Percentiles rank a stretch among this genome's conserved stretches.
These are phyloP conservation scores for Odocoileus virginianus DNA, from an alignment of 2,113 vertebrate genomes.

Conservation along the genomic window DNA sequence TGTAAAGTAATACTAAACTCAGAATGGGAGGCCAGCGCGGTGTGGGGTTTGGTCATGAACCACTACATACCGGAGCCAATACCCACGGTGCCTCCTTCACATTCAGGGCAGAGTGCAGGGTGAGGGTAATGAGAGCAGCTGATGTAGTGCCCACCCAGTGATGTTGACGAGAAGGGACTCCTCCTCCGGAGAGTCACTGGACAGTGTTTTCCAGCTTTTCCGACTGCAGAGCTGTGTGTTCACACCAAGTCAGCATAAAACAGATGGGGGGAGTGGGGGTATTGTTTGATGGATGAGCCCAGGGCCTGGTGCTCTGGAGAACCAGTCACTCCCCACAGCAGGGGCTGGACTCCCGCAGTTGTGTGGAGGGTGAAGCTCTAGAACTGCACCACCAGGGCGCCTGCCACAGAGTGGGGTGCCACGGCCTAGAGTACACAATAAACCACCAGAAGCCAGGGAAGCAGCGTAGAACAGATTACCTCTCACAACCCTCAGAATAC, in stretches of 20 bases:
- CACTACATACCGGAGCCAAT: accelerated
- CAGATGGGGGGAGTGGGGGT: not conserved
- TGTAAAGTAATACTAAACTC: not conserved
- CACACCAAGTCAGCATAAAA: not conserved
- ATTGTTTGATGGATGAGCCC: not conserved
- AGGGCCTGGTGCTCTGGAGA: not conserved
- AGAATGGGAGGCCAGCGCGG: accelerated
- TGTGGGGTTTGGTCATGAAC: not conserved
- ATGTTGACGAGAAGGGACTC: not conserved
- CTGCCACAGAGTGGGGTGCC: not conserved
- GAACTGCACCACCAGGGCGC: not conserved
- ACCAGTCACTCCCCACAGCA: not conserved
- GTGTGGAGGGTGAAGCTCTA: not conserved
- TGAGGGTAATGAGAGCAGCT: not conserved
- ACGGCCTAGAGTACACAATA: not conserved
- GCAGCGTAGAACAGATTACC: not conserved
- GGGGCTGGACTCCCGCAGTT: not conserved
- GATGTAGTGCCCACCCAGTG: not conserved
- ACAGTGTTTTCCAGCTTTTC: not conserved
- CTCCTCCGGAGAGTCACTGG: not conserved
- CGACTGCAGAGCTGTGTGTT: not conserved
- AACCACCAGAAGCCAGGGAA: not conserved
- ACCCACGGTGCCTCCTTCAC: not conserved
- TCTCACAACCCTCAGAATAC: not conserved
- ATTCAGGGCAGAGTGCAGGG: not conserved